Conservation (phyloP, 2,797 vertebrate genomes). For the Typhlichthys subterraneus region DNA sequence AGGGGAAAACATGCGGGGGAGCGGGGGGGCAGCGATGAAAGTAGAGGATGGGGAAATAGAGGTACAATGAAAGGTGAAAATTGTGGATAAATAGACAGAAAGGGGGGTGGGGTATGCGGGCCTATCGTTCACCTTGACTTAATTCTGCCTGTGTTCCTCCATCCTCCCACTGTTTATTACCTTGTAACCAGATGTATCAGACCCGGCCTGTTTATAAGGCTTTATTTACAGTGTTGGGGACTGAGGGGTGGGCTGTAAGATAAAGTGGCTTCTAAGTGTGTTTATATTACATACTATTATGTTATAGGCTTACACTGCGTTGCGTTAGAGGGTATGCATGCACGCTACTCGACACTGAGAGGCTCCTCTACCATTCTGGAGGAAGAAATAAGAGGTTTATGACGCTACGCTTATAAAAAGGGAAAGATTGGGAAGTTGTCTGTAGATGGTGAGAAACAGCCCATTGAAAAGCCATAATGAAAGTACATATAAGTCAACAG, state of each 20-base stretch:
- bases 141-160: conserved; percentile 72
- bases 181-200: conserved; percentile 42
- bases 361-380: too few species aligned
- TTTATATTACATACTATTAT: background rate
- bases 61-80: conserved; percentile 47
- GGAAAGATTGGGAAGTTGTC: too few species aligned
- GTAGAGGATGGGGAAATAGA: conserved; percentile 38
- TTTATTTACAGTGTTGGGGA: background rate
- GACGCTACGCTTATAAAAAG: too few species aligned
- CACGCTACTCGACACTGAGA: too few species aligned
- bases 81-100: conserved; percentile 49
- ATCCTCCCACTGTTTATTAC: conserved; percentile 46
- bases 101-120: conserved; percentile 49
- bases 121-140: conserved; percentile 82
- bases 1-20: conserved; percentile 39
- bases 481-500: conserved; percentile 49
- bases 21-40: conserved; percentile 47
- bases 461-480: conserved; percentile 8
- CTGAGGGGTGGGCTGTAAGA: background rate
- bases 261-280: background rate
- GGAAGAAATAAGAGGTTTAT: too few species aligned
- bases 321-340: too few species aligned
- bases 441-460: conserved; percentile 26
- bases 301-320: too few species aligned
- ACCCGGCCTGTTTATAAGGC: too few species aligned